Percentiles rank a stretch among this genome's conserved stretches.
Conservation (phyloP, 2,113 vertebrate species). For the Physeter macrocephalus region DNA sequence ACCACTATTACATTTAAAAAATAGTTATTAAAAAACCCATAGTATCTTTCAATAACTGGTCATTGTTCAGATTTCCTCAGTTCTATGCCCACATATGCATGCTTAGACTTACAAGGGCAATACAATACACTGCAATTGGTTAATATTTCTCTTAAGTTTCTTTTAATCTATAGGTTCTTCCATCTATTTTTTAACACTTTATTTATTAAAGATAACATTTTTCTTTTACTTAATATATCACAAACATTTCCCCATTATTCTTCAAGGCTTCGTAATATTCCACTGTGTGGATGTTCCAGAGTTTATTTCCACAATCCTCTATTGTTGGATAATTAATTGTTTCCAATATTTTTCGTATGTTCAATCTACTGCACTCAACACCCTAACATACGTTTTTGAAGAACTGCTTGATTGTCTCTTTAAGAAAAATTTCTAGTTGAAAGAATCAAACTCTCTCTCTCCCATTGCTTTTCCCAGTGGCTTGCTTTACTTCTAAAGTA, state of each 20-base stretch:
- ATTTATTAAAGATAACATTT: neutral
- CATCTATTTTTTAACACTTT: neutral
- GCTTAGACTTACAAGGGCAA: neutral
- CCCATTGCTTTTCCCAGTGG: neutral
- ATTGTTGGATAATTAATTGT: neutral
- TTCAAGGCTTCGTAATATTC: neutral
- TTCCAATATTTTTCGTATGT: neutral
- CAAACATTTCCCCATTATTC: neutral
- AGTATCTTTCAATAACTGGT: neutral
- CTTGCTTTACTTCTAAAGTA: neutral
- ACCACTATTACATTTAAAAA: neutral
- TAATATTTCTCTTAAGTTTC: neutral
- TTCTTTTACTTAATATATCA: neutral
- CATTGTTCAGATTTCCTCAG: neutral
- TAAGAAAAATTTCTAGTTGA: constrained; percentile 1
- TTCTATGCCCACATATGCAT: neutral
- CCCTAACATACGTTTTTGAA: neutral
- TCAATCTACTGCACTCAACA: neutral
- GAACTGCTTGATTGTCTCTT: neutral
- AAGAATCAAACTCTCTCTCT: neutral
- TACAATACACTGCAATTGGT: neutral
- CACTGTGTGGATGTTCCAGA: neutral
- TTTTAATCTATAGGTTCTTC: neutral
- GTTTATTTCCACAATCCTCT: neutral
- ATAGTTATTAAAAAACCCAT: neutral